Evolutionary conservation across 1,140 invertebrate genomes (phyloP).

Genomic region (Heliconius hermathena): DNA sequence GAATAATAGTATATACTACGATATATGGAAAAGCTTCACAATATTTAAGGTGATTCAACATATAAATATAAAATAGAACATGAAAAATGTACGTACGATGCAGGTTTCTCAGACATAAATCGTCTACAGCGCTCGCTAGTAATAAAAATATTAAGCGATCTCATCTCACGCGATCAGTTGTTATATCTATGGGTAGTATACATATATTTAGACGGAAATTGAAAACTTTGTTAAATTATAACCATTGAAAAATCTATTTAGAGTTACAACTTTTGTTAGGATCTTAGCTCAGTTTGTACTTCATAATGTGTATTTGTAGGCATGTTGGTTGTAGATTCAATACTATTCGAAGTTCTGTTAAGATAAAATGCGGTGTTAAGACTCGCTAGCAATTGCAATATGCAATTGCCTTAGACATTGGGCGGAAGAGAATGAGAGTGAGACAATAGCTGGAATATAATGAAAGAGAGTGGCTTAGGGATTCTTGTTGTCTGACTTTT

Average conservation of each 20-base stretch:
- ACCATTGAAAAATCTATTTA: no score
- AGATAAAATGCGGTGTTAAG: no score
- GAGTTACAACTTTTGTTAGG: no score
- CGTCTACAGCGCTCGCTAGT: constrained; percentile 1
- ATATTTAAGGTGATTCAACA: constrained; percentile 15
- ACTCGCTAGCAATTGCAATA: no score
- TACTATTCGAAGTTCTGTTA: no score
- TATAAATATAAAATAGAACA: constrained; percentile 11
- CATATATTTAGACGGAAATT: background rate
- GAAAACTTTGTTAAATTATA: no score
- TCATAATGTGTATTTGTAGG: no score
- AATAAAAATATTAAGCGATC: constrained; percentile 15
- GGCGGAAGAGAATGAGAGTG: no score
- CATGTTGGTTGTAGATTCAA: no score
- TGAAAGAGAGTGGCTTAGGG: background rate
- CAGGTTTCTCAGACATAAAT: constrained; percentile 9
- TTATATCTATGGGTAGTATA: background rate
- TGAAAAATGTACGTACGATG: constrained; percentile 15
- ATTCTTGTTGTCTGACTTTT: background rate
- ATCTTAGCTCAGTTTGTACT: no score
- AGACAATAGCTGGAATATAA: no score
- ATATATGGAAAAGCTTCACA: constrained; percentile 6
- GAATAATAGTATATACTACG: background rate
- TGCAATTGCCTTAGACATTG: no score
- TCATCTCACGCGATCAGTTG: constrained; percentile 3